Percentiles rank a stretch among this genome's conserved stretches.
phyloP scores from a whole-genome alignment of 2,797 vertebrate genomes.

The Rhinophrynus dorsalis region DNA sequence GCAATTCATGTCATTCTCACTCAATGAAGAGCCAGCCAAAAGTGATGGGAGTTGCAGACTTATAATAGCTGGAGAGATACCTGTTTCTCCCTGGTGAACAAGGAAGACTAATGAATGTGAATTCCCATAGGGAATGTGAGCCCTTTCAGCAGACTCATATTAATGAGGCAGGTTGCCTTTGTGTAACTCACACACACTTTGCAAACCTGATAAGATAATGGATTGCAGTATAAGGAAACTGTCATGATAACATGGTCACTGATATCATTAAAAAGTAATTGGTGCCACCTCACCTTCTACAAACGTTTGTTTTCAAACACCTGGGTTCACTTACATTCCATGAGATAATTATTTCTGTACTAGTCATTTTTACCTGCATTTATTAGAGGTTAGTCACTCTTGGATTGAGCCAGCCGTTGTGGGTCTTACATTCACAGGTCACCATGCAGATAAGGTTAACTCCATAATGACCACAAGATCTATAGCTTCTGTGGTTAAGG shows the following conservation, averaged over 20 bases:
- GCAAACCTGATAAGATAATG: neutral
- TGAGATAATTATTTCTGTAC: constrained; percentile 45
- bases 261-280: neutral
- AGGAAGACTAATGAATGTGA: too few species aligned
- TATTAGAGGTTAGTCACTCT: constrained; percentile 58
- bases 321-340: constrained; percentile 46
- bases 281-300: constrained; percentile 10
- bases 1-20: too few species aligned
- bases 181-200: neutral
- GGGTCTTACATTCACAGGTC: neutral
- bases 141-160: too few species aligned
- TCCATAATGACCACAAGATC: too few species aligned
- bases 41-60: too few species aligned
- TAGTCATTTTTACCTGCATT: constrained; percentile 48
- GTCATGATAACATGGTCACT: neutral
- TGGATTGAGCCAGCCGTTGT: constrained; percentile 13
- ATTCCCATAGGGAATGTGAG: too few species aligned
- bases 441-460: neutral
- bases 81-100: too few species aligned
- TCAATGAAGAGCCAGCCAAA: too few species aligned
- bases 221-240: neutral
- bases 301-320: constrained; percentile 64
- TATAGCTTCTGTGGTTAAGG: too few species aligned
- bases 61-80: too few species aligned
- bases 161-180: neutral